These are phyloP conservation scores for Anolis carolinensis DNA, from an alignment of 2,113 vertebrate species.

Conservation along the genomic window DNA sequence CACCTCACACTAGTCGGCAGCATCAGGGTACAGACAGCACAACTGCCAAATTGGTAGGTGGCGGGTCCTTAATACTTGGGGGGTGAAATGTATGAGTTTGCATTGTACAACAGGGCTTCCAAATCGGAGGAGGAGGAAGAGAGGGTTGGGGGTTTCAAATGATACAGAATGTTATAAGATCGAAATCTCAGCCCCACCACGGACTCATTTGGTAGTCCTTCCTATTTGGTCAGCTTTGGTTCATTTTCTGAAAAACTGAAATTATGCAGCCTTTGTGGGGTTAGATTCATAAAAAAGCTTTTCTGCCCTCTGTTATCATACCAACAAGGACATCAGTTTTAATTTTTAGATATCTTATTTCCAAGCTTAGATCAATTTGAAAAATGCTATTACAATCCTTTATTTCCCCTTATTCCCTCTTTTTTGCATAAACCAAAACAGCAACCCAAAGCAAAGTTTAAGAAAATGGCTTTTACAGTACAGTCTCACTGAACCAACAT, in stretches of 20 bases:
- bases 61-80: conserved; percentile 22
- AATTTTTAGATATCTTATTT: neutral
- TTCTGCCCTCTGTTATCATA: neutral
- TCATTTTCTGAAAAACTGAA: neutral
- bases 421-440: neutral
- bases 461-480: neutral
- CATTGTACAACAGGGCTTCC: neutral
- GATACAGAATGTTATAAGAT: neutral
- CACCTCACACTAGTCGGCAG: conserved; percentile 87
- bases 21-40: conserved; percentile 51
- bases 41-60: conserved; percentile 67
- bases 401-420: too few relatives aligned
- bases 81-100: neutral
- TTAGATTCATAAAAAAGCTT: neutral
- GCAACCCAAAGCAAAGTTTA: neutral
- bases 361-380: neutral
- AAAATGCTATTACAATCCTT: neutral
- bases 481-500: too few relatives aligned
- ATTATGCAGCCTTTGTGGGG: too few relatives aligned
- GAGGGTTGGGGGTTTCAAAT: neutral
- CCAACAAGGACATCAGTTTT: neutral
- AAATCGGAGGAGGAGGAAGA: neutral
- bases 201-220: neutral
- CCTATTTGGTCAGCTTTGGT: neutral
- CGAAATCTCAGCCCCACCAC: neutral